A percentile compares a stretch with the other conserved stretches of the same genome.
phyloP scores from a whole-genome alignment of 2,113 vertebrate genomes.

The Periophthalmodon schlosseri region DNA sequence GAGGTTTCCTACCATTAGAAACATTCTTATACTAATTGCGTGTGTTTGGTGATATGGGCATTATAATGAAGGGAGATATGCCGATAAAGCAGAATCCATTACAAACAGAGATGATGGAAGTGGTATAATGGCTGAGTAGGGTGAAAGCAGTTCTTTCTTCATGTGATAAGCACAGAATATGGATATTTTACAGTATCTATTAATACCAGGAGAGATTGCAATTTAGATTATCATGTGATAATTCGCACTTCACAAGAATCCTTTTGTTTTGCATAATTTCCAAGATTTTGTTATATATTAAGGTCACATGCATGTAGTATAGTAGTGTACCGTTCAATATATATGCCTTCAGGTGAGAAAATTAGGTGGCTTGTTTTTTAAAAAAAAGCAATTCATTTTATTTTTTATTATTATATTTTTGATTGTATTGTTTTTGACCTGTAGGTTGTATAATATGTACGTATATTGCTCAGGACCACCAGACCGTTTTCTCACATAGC shows the following conservation, averaged over 20 bases:
- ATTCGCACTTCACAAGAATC: slow-evolving; percentile 6
- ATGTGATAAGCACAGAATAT: slow-evolving; percentile 37
- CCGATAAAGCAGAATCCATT: slow-evolving; percentile 43
- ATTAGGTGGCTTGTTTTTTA: neutral
- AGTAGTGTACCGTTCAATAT: neutral
- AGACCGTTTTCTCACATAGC: no score
- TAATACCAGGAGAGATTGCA: slow-evolving; percentile 33
- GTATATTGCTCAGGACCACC: no score
- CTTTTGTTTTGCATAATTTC: neutral
- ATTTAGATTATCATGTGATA: slow-evolving; percentile 43
- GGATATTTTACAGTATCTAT: slow-evolving; percentile 46
- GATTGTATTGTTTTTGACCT: no score
- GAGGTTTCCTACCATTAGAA: slow-evolving; percentile 42
- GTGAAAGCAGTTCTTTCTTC: slow-evolving; percentile 17
- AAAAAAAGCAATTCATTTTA: neutral
- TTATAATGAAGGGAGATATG: slow-evolving; percentile 50
- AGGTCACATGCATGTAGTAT: neutral
- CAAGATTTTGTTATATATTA: slow-evolving; percentile 1
- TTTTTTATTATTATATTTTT: no score
- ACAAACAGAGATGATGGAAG: slow-evolving; percentile 34
- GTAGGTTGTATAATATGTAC: no score
- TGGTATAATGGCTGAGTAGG: slow-evolving; percentile 45
- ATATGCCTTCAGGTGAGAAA: neutral
- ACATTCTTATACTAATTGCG: slow-evolving; percentile 47
- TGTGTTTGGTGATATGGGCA: slow-evolving; percentile 43